Base-by-base conservation (phyloP, 2,888 invertebrate species). In the Drosophila helvetica region DNA sequence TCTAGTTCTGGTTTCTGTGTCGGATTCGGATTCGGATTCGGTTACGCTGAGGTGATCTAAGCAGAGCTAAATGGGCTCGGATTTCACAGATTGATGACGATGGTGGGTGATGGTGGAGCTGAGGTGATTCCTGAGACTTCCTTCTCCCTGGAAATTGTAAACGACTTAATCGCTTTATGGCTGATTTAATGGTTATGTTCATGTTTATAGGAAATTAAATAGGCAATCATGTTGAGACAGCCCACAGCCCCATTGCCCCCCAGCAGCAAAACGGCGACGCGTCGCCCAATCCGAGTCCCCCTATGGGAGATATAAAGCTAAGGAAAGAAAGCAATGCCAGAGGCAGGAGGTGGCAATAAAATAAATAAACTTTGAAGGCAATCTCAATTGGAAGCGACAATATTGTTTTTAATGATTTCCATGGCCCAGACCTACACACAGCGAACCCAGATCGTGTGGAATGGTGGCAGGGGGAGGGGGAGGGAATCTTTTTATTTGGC, bases 371-470 rank as follows among this genome's bases (percentile, higher is more conserved):
- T 66, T 58, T 54, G 22, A 71, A 58, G 69, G 69, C 71, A 69
- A 79, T 64, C 86, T 75, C 77, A 79, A 85, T 85, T 74, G 82
- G 60, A 71, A 71, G 63, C 64, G 77, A 74, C 82, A 85, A 81
- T 87, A 87, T 83, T 83, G 82, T 85, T 81, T 74, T 85, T 82
- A 87, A 83, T 87, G 82, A 87, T 81, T 82, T 76, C 74, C 74
- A 73, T 69, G 68, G 70, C 61, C 56, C 66, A 60, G 63, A 62
- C 43, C 15, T 33, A 51, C 63, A 25, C 57, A 52, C 43, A 57
- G 47, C 30, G 22, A 22, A 22, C 38, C 30, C 69, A 60, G 55
- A 74, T 74, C 70, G 64, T 69, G 68, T 53, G 70, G 66, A 56
- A 15, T 12, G 33, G 33, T 12, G 33, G 33, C 10, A 9, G 12